Evolutionary conservation across 2,113 vertebrate genomes (phyloP).

Genomic region (Heterochromis multidens): DNA sequence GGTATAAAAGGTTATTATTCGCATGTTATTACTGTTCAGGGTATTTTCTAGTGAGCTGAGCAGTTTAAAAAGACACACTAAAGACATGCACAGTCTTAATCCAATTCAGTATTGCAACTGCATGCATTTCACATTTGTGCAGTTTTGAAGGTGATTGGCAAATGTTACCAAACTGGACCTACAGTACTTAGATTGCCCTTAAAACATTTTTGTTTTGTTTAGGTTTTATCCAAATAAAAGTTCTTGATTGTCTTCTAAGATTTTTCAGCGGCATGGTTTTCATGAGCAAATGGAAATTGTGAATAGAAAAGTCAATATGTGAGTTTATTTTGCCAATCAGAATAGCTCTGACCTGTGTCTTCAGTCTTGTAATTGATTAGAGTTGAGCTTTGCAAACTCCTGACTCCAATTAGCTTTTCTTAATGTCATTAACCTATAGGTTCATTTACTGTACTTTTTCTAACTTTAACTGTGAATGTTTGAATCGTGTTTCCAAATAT

Average conservation of each 20-base stretch:
- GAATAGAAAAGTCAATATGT: background rate
- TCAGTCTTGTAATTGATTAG: background rate
- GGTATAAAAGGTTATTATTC: background rate
- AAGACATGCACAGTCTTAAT: background rate
- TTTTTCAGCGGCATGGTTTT: background rate
- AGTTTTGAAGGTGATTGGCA: background rate
- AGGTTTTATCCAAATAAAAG: background rate
- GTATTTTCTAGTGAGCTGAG: background rate
- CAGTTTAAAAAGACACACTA: background rate
- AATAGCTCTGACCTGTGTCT: background rate
- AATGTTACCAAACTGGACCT: background rate
- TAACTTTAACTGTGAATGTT: background rate
- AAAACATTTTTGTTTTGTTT: background rate
- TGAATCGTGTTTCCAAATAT: background rate
- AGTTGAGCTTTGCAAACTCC: background rate
- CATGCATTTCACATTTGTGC: background rate
- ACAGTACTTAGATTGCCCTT: no score
- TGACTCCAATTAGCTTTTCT: background rate
- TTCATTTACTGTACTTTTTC: background rate
- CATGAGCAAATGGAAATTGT: background rate
- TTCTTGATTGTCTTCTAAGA: background rate
- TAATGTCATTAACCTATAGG: background rate
- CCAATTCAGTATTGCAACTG: no score
- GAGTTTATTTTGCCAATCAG: accelerated
- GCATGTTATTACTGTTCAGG: background rate